Evolutionary conservation across 2,888 invertebrate genomes (phyloP).

Genomic region (Lamellibrachia satsuma): DNA sequence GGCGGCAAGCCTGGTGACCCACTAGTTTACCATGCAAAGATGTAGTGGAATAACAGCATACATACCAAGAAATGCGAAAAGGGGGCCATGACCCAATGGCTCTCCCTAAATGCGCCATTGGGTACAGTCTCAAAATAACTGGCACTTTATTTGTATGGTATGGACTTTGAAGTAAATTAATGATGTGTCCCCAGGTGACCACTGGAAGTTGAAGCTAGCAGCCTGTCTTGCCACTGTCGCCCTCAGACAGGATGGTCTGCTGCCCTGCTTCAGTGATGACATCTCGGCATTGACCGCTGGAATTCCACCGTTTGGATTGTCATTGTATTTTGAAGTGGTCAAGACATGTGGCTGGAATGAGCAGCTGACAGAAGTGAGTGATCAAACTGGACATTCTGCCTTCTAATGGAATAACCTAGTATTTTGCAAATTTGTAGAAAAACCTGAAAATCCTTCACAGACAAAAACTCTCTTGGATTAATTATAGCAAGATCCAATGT

Average conservation of each 20-base stretch:
- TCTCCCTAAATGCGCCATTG: too few species aligned
- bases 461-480: too few species aligned
- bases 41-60: too few species aligned
- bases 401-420: not conserved
- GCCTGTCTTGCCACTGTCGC: not conserved
- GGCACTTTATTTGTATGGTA: too few species aligned
- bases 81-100: too few species aligned
- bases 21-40: too few species aligned
- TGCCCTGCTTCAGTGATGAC: not conserved
- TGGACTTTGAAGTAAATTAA: too few species aligned
- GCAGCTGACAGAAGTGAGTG: not conserved
- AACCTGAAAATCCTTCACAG: not conserved
- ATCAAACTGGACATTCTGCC: not conserved
- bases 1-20: too few species aligned
- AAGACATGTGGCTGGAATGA: slow-evolving; percentile 3
- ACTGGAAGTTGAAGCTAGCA: slow-evolving; percentile 1
- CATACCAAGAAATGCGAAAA: too few species aligned
- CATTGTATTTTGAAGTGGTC: not conserved
- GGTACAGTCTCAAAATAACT: too few species aligned
- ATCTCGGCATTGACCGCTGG: not conserved
- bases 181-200: not conserved
- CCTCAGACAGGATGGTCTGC: not conserved
- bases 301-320: not conserved
- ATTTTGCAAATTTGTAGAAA: not conserved
- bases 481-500: too few species aligned